Evolutionary conservation across 2,113 vertebrate species (phyloP), one percentile per base, ranked within the genome.

Genomic region (Nycticebus coucang): DNA sequence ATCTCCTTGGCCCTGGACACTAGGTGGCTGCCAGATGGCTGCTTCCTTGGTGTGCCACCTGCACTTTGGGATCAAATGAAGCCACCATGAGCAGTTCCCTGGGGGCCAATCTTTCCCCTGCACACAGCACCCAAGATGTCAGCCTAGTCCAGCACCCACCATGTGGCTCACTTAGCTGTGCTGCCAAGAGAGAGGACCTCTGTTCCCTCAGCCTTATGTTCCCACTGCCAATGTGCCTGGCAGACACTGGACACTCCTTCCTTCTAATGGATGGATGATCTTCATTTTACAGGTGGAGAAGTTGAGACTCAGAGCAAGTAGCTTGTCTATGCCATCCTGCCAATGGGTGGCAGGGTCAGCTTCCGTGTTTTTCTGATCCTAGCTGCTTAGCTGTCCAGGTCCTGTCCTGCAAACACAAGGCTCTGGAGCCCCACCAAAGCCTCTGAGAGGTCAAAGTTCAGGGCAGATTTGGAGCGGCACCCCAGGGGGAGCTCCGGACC

Each of bases 121-220:
- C 15, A 21, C 55, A 8, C 2, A 0, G 53, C 10, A 24, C 2
- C 4, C 30, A 0, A 2, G 64, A n/a, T n/a, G 4, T 14, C 6
- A 19, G 53, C 18, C 53, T 59, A 4, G 12, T 13, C 37, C 2
- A 10, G 68, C 79, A 28, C 22, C 89, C 33, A 12, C 30, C 0
- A 9, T 33, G 0, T 30, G 5, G 80, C 37, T 19, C 89, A 13
- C 33, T 2, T 8, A 53, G 84, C 66, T 2, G 8, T 13, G 74
- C 7, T 5, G 0, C 15, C 64, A 5, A 7, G 57, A 28, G 1
- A 24, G 5, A 35, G 35, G 74, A 1, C 3, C 37, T 35, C 14
- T 6, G 0, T 28, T 35, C 33, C 2, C 75, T 45, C 26, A 1
- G 72, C 41, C 28, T 35, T 5, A 6, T 1, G 7, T 13, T 66